phyloP scores from a whole-genome alignment of 2,113 vertebrate genomes.

The Alces alces region DNA sequence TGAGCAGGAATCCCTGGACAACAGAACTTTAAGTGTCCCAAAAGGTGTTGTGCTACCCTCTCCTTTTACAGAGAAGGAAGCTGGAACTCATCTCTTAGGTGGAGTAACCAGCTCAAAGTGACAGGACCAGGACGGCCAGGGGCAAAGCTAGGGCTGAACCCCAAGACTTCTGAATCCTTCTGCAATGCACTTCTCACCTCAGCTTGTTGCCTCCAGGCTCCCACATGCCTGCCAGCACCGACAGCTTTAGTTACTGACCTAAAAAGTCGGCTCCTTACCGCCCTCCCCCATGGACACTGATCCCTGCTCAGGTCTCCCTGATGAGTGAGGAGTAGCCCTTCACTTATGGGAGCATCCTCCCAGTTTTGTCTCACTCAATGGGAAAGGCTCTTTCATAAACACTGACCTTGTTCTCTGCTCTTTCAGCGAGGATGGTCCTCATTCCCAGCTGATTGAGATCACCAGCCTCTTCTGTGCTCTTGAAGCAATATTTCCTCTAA shows the following conservation, averaged over 20 bases:
- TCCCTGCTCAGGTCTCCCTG: too few relatives aligned
- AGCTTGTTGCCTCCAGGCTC: neutral
- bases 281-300: neutral
- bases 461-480: neutral
- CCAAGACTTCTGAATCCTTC: neutral
- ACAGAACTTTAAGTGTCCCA: neutral
- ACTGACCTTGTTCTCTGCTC: neutral
- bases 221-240: too few relatives aligned
- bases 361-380: too few relatives aligned
- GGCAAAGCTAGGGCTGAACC: neutral
- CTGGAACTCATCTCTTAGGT: neutral
- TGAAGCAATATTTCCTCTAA: neutral
- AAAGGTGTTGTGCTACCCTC: neutral
- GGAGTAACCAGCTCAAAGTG: neutral
- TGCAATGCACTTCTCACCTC: neutral
- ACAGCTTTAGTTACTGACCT: neutral
- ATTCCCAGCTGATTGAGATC: neutral
- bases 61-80: neutral
- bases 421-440: neutral
- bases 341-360: neutral
- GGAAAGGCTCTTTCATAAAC: neutral
- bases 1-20: neutral
- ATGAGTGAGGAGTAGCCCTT: neutral
- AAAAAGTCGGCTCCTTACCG: accelerated
- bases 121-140: neutral